Base-by-base conservation (phyloP, 2,888 invertebrate species). In the Leptinotarsa tumamoca region DNA sequence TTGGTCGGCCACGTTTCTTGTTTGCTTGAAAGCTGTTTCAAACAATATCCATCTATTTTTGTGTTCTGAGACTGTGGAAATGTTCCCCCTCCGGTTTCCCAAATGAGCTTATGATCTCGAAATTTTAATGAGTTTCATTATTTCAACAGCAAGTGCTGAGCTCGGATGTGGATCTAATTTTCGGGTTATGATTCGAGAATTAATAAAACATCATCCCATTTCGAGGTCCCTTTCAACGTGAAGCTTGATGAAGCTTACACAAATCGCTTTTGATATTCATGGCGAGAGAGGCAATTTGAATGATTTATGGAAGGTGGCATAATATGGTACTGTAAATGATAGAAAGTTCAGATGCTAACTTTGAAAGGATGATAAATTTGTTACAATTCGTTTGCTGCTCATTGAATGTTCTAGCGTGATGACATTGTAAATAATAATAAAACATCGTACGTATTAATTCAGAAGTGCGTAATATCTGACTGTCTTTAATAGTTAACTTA, bases 191-290 rank as follows among this genome's bases (percentile, higher is more conserved):
- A 14, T 15, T 33, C 15, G n/a, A 14, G n/a, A 63, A 63, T 63
- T 63, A 63, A 33, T 63, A 63, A 63, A 63, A 43, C n/a, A 63
- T 63, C 33, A 63, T 15, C n/a, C 17, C 63, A 63, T 63, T 63
- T 63, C 63, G 43, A 33, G 63, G 43, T 63, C 63, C 61, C 61
- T 61, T 61, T 27, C 15, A 23, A 4, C 61, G 27, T 15, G 27
- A 61, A 27, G 63, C 63, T 43, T n/a, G 43, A 63, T 43, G 63
- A 43, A 33, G 17, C 43, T 63, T n/a, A 10, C 13, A 33, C 43
- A n/a, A 43, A 63, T 43, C 33, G 63, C 63, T n/a, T 63, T 33
- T 63, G 63, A 63, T 23, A 61, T 61, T 61, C 23, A 61, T 27
- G 15, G 2, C 21, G 18, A 61, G 15, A 63, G n/a, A n/a, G 63